Conservation (phyloP, 2,888 invertebrate genomes). For the Hoplodrina blanda region DNA sequence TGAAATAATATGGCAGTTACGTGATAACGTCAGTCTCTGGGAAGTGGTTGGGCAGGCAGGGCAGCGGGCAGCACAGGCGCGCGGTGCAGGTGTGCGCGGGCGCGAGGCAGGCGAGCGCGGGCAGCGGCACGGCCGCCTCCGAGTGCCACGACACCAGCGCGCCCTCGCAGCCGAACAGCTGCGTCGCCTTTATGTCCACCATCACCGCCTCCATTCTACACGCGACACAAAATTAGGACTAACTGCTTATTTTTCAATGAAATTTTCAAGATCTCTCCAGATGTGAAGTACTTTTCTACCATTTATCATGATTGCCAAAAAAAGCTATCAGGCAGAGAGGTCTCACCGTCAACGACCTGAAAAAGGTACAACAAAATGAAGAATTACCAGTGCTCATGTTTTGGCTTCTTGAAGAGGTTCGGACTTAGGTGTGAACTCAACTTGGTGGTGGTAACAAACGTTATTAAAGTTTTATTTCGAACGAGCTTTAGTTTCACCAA, state of each 20-base stretch:
- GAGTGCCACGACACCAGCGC: conserved; percentile 64
- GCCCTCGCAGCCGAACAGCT: conserved; percentile 69
- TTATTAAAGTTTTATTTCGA: background rate
- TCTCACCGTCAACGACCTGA: too few relatives aligned
- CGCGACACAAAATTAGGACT: background rate
- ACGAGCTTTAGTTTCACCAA: background rate
- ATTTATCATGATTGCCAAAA: too few relatives aligned
- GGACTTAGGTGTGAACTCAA: background rate
- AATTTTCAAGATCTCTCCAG: too few relatives aligned
- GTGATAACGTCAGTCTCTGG: conserved; percentile 69
- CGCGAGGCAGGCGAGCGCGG: conserved; percentile 38
- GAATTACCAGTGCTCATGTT: too few relatives aligned
- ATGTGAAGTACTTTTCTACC: too few relatives aligned
- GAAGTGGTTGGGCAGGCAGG: conserved; percentile 64
- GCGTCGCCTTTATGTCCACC: conserved; percentile 73
- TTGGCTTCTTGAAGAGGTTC: too few relatives aligned
- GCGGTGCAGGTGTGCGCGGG: conserved; percentile 56
- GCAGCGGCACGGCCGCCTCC: conserved; percentile 37
- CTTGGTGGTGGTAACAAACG: background rate
- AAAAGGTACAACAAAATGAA: too few relatives aligned
- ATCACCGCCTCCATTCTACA: conserved; percentile 66
- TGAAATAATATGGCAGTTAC: conserved; percentile 62
- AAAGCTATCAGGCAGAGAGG: too few relatives aligned
- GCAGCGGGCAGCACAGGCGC: conserved; percentile 65
- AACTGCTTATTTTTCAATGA: background rate